These are phyloP conservation scores for Hormaphis cornu DNA, from an alignment of 1,140 invertebrate species.

Conservation along the genomic window DNA sequence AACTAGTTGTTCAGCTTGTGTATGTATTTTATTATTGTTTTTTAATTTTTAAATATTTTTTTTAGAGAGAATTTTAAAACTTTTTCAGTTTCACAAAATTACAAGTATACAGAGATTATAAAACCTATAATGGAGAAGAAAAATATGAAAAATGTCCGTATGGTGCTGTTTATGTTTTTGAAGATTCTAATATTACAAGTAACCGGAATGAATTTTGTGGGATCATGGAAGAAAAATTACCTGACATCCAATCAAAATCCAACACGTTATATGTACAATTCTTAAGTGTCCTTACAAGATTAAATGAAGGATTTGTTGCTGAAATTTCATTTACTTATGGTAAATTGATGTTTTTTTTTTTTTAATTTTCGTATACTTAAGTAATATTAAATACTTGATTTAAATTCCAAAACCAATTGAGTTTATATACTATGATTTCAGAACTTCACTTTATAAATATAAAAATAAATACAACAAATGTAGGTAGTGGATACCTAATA, in stretches of 20 bases:
- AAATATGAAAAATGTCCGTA: not conserved
- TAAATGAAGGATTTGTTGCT: not conserved
- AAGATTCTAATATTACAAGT: not conserved
- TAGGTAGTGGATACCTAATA: too few species aligned
- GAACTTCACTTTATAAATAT: too few species aligned
- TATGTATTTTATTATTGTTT: constrained; percentile 8
- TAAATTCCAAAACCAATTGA: too few species aligned
- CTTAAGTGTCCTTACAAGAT: not conserved
- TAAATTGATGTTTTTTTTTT: too few species aligned
- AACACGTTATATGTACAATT: not conserved
- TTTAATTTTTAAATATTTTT: too few species aligned
- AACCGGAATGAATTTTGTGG: not conserved
- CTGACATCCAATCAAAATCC: not conserved
- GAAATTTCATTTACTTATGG: constrained; percentile 16
- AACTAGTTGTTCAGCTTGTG: constrained; percentile 54
- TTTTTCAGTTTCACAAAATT: constrained; percentile 12
- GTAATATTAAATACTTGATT: too few species aligned
- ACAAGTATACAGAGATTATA: not conserved
- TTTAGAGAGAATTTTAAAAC: too few species aligned
- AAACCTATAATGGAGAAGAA: not conserved
- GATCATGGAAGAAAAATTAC: not conserved
- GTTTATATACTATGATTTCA: too few species aligned
- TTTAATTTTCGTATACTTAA: too few species aligned
- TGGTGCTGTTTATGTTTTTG: not conserved
- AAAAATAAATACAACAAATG: too few species aligned